Base-by-base conservation (phyloP, 2,113 vertebrate genomes). In the Vombatus ursinus region DNA sequence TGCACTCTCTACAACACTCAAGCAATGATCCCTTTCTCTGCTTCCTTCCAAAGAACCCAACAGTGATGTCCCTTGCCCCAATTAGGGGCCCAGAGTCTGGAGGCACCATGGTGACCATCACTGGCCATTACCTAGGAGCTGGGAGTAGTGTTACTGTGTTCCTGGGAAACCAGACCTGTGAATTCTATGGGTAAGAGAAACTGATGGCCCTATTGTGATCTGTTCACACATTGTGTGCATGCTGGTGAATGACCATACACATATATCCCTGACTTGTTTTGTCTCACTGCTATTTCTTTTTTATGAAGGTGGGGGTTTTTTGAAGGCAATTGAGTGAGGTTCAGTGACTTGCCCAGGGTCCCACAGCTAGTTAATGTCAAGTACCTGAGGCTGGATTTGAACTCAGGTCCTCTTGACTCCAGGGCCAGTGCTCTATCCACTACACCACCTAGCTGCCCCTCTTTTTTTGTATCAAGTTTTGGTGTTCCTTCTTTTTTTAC, bases 101-200 rank as follows among this genome's bases (percentile, higher is more conserved):
- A 49, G 99, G 99, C 93, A 99, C 99, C 8, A 99, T 99, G 99
- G 99, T 99, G 14, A 99, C 99, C 92, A 99, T 99, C 97, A 98
- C 99, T 0, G 99, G 99, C 68, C 99, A 99, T 93, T 98, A 99
- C 98, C 99, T 99, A 0, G 99, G 99, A 0, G 99, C 99, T 0
- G 99, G 99, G 96, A 99, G 99, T 99, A 99, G 61, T 0, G 99
- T 99, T 91, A 99, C 98, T 0, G 99, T 99, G 37, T 98, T 99
- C 96, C 99, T 99, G 96, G 99, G 99, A 24, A 99, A 99, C 98
- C 99, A 99, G 98, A 99, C 99, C 61, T 99, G 99, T 98, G 98
- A 99, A 91, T 99, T 99, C 98, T 99, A 99, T 0, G 98, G 99
- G 99, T 99, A 98, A 99, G 99, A 84, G 11, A 23, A 44, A 9